phyloP scores from a whole-genome alignment of 2,113 vertebrate genomes.

The Oxyruncus cristatus region DNA sequence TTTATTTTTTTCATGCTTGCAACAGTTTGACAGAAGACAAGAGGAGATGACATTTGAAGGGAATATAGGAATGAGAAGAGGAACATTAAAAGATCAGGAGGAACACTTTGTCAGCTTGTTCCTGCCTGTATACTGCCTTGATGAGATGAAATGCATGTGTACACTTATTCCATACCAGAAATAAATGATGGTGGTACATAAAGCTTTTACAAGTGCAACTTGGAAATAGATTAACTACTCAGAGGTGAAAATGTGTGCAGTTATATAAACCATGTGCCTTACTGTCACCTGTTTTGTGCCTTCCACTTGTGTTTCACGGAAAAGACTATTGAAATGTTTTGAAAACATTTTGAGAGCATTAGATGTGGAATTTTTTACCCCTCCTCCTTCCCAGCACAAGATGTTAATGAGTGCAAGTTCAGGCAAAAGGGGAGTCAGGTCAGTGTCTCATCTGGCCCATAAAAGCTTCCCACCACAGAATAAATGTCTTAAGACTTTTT shows the following conservation, averaged over 20 bases:
- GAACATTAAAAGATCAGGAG: not conserved
- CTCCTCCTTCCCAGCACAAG: not conserved
- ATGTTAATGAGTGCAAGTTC: not conserved
- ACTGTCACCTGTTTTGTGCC: not conserved
- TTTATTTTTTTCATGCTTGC: slow-evolving; percentile 38
- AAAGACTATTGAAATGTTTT: not conserved
- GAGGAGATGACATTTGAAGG: not conserved
- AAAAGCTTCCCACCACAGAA: not conserved
- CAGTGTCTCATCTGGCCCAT: not conserved
- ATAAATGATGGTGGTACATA: not conserved
- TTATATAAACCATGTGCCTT: not conserved
- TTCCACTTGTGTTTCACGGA: not conserved
- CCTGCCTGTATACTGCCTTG: not conserved
- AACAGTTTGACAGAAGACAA: not conserved
- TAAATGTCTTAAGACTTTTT: not conserved
- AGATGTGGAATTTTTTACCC: not conserved
- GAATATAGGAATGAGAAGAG: not conserved
- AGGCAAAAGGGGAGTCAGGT: not conserved
- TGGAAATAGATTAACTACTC: not conserved
- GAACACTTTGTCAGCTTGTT: not conserved
- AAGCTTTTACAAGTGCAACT: not conserved
- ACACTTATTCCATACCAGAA: not conserved
- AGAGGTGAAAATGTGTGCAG: not conserved
- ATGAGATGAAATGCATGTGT: slow-evolving; percentile 1
- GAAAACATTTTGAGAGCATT: not conserved